phyloP scores from a whole-genome alignment of 2,113 vertebrate genomes.

The Amblyornis subalaris region DNA sequence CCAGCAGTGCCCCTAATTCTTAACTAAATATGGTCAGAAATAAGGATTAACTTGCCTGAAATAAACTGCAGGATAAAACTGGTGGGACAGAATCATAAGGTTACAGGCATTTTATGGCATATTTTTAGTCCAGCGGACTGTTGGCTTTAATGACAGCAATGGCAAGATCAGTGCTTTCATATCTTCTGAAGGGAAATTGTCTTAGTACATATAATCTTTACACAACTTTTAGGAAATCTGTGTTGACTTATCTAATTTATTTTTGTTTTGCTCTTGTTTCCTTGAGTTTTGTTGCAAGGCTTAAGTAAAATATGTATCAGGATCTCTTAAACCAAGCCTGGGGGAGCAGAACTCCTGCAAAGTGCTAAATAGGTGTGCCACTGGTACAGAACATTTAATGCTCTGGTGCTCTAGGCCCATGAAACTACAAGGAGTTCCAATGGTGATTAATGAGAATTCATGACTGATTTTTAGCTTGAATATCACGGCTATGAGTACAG shows the following conservation, averaged over 20 bases:
- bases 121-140: neutral
- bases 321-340: neutral
- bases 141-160: neutral
- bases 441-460: constrained; percentile 49
- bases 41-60: neutral
- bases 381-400: constrained; percentile 21
- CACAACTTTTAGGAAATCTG: neutral
- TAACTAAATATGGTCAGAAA: neutral
- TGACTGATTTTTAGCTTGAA: constrained; percentile 28
- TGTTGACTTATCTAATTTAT: neutral
- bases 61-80: neutral
- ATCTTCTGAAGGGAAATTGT: neutral
- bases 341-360: neutral
- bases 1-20: neutral
- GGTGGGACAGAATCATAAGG: neutral
- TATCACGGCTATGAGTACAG: constrained; percentile 21
- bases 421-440: constrained; percentile 40
- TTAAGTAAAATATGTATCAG: neutral
- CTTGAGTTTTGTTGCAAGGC: neutral
- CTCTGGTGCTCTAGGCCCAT: neutral
- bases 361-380: neutral
- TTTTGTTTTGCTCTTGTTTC: neutral
- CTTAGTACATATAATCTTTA: neutral
- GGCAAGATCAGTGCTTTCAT: neutral
- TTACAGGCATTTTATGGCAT: neutral